A percentile compares a stretch with the other conserved stretches of the same genome.
phyloP scores from a whole-genome alignment of 1,140 invertebrate species.

The Magallana angulata region DNA sequence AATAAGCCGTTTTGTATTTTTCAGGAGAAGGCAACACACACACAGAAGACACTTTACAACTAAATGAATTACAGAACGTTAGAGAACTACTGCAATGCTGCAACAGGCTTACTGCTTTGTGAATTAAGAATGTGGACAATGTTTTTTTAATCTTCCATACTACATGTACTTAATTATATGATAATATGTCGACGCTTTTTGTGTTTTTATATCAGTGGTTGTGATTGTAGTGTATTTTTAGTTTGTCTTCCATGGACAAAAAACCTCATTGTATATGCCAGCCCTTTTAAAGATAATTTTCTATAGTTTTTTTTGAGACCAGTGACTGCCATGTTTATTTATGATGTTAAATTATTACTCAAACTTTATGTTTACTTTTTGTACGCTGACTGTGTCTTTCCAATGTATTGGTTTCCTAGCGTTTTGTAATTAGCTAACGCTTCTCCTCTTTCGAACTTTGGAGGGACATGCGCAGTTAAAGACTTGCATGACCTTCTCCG shows the following conservation, averaged over 20 bases:
- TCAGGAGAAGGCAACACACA: conserved; percentile 75
- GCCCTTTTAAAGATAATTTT: conserved; percentile 10
- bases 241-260: conserved; percentile 27
- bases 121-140: background rate
- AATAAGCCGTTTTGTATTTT: conserved; percentile 45
- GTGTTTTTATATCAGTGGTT: conserved; percentile 21
- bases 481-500: background rate
- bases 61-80: conserved; percentile 49
- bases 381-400: conserved; percentile 9
- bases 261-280: conserved; percentile 13
- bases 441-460: conserved; percentile 1
- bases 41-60: conserved; percentile 73
- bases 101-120: conserved; percentile 16
- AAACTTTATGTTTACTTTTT: background rate
- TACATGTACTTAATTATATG: background rate
- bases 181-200: background rate
- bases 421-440: background rate
- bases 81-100: conserved; percentile 33
- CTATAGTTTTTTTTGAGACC: background rate
- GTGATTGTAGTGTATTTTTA: conserved; percentile 14
- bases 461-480: conserved; percentile 20
- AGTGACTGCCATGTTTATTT: conserved; percentile 10
- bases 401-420: background rate
- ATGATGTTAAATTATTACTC: conserved; percentile 1
- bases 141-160: no score